Evolutionary conservation across 1,140 invertebrate species (phyloP).

Genomic region (Bombus polaris): DNA sequence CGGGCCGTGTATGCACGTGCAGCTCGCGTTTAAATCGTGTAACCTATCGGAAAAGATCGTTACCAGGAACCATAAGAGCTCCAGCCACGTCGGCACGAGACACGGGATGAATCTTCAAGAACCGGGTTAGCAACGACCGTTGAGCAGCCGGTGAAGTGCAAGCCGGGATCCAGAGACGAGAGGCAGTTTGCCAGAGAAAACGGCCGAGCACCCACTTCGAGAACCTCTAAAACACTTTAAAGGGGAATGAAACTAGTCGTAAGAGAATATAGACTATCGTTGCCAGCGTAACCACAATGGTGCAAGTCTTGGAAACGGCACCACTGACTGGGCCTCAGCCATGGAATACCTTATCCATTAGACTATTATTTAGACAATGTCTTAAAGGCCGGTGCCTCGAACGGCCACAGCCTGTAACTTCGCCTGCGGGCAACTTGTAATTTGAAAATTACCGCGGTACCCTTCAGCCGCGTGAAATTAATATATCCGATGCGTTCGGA

Average conservation of each 20-base stretch:
- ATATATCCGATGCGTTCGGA: conserved; percentile 28
- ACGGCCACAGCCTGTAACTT: conserved; percentile 19
- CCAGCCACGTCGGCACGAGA: conserved; percentile 58
- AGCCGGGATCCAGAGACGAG: conserved; percentile 61
- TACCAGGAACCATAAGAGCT: conserved; percentile 68
- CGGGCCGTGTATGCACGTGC: conserved; percentile 38
- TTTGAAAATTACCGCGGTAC: conserved; percentile 56
- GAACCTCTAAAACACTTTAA: conserved; percentile 66
- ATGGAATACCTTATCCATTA: conserved; percentile 58
- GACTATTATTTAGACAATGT: conserved; percentile 66
- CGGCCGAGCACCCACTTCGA: conserved; percentile 60
- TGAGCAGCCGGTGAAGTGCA: conserved; percentile 27
- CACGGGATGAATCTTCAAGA: conserved; percentile 62
- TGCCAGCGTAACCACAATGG: conserved; percentile 33
- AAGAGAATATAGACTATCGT: conserved; percentile 62
- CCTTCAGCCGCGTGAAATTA: conserved; percentile 29
- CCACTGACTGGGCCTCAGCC: neutral
- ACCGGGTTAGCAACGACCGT: conserved; percentile 58
- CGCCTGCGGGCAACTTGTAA: conserved; percentile 39
- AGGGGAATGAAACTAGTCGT: conserved; percentile 64
- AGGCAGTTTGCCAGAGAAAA: conserved; percentile 60
- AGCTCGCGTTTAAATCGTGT: conserved; percentile 72
- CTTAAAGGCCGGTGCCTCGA: neutral
- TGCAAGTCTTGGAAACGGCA: conserved; percentile 42
- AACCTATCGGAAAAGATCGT: conserved; percentile 73